Conservation (phyloP, 2,888 invertebrate species). For the Camponotus fellah region DNA sequence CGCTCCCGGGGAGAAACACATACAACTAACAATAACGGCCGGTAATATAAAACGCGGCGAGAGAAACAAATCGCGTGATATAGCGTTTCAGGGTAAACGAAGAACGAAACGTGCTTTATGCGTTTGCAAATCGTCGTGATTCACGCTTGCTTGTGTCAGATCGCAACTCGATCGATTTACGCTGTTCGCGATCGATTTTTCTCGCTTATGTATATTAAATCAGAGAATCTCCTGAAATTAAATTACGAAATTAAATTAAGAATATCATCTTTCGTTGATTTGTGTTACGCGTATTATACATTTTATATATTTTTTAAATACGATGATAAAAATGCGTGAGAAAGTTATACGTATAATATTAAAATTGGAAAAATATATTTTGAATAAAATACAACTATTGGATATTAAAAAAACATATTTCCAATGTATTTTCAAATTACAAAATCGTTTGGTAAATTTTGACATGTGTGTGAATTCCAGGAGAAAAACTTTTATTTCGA, state of each 20-base stretch:
- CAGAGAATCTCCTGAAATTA: neutral
- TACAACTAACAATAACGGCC: slow-evolving; percentile 51
- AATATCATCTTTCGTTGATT: neutral
- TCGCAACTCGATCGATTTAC: neutral
- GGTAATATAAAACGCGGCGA: slow-evolving; percentile 49
- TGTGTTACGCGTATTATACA: neutral
- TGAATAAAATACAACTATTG: neutral
- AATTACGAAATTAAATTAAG: neutral
- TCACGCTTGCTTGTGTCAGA: slow-evolving; percentile 47
- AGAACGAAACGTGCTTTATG: slow-evolving; percentile 25
- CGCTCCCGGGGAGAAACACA: slow-evolving; percentile 54
- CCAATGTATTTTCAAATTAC: neutral
- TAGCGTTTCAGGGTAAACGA: slow-evolving; percentile 42
- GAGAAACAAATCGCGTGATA: slow-evolving; percentile 25
- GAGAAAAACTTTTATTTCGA: neutral
- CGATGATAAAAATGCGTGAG: neutral
- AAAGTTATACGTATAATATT: neutral
- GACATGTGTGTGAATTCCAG: neutral
- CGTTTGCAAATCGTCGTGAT: slow-evolving; percentile 36
- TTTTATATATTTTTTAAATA: neutral
- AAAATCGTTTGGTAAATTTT: neutral
- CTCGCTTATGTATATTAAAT: neutral
- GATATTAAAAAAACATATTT: neutral
- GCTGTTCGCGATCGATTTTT: slow-evolving; percentile 31
- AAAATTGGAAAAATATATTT: slow-evolving; percentile 14